Base-by-base conservation (phyloP, 92 coral and sea anemone species). In the Ricordea florida region DNA sequence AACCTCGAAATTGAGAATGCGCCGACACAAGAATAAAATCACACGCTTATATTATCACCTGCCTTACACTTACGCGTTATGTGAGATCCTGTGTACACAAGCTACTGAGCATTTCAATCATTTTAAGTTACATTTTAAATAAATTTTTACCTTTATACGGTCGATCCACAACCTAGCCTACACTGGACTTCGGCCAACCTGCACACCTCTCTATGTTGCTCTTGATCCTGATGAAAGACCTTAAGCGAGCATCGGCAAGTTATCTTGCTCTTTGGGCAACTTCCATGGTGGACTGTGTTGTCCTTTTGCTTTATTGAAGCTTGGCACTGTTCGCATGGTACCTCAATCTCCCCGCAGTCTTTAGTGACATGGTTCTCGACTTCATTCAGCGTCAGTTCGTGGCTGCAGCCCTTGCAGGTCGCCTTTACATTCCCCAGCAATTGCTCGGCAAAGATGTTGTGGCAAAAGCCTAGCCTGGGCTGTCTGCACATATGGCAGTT, bases 401-500 rank as follows among this genome's bases (percentile, higher is more conserved):
- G 33, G 1, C 35, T 55, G 42, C 63, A 57, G 20, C 63, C 63
- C 42, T 16, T 57, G 63, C 41, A 57, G 14, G 40, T 57, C 63
- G 42, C 63, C 63, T 57, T 28, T 14, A 57, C 63, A 28, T 30
- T 30, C 1, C 10, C 63, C 42, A 30, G 40, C 17, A 57, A 28
- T n/a, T 57, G 25, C 40, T 57, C 41, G 1, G 63, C 63, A 6
- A 57, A 57, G 24, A 56, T 56, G 40, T 31, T 56, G 38, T 42
- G 62, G 25, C 42, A 56, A 27, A 56, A 56, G 25, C 63, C 63
- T 31, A 28, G 20, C 42, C 63, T 57, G 25, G 42, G 42, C 42
- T 57, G 63, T 28, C 63, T 28, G 63, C 63, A 57, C 44, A 57
- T 57, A 31, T 57, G 65, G 65, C 65, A 57, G 41, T 30, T 30